phyloP scores from a whole-genome alignment of 2,113 vertebrate genomes.

The Actenoides hombroni region DNA sequence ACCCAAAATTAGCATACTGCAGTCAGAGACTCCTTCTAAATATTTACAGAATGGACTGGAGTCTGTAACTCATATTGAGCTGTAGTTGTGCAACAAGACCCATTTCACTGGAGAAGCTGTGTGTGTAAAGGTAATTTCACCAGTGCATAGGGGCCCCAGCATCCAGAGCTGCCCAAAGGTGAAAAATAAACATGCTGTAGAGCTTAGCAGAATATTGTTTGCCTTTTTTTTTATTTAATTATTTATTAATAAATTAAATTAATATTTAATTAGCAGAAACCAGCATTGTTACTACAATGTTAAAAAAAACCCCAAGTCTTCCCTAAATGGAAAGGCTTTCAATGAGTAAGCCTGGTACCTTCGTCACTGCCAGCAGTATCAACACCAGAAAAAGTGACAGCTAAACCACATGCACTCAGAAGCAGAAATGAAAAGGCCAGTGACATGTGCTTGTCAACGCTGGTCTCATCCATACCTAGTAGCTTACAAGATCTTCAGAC shows the following conservation, averaged over 20 bases:
- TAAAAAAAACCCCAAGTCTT: not conserved
- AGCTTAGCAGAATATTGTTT: not conserved
- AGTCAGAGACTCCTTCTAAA: not conserved
- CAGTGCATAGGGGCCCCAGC: not conserved
- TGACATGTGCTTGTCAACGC: not conserved
- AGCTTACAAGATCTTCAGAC: not conserved
- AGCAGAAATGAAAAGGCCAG: constrained; percentile 20
- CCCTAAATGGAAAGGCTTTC: not conserved
- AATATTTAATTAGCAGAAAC: not conserved
- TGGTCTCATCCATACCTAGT: not conserved
- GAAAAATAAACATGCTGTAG: not conserved
- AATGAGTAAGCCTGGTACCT: not conserved
- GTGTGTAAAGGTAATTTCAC: not conserved
- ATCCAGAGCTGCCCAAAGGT: not conserved
- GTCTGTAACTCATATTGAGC: not conserved
- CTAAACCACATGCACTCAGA: constrained; percentile 1
- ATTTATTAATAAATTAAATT: too few relatives aligned
- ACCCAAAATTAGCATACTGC: not conserved
- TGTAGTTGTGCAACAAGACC: not conserved
- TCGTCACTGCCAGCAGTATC: not conserved
- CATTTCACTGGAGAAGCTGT: not conserved
- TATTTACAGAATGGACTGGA: not conserved
- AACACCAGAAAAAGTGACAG: constrained; percentile 26
- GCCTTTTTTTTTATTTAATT: not conserved
- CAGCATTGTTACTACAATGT: not conserved